phyloP scores from a whole-genome alignment of 2,113 vertebrate genomes.

The Tyrannus savana region DNA sequence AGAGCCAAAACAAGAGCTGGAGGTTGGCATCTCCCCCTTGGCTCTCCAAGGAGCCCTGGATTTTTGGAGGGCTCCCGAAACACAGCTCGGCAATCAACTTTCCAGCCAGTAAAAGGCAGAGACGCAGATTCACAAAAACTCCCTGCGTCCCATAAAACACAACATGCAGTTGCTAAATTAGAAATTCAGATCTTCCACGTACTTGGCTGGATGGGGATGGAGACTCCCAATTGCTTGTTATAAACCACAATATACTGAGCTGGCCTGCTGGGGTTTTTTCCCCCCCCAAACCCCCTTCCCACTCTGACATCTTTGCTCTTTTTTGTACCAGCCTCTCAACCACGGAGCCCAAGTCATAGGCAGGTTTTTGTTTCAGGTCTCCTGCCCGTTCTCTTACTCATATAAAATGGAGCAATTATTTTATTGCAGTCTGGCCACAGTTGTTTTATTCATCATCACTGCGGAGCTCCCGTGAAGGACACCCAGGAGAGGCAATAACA shows the following conservation, averaged over 20 bases:
- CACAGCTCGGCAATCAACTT: background rate
- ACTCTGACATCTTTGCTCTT: background rate
- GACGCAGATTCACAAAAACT: background rate
- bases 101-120: slow-evolving; percentile 3
- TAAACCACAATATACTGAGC: slow-evolving; percentile 9
- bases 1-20: background rate
- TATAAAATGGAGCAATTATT: slow-evolving; percentile 68
- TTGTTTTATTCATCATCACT: slow-evolving; percentile 75
- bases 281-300: background rate
- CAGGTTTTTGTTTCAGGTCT: slow-evolving; percentile 42
- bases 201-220: background rate
- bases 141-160: background rate
- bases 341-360: background rate
- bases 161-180: background rate
- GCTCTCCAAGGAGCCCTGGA: background rate
- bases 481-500: slow-evolving; percentile 71
- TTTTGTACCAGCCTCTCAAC: background rate
- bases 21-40: background rate
- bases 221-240: slow-evolving; percentile 23
- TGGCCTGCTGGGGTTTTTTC: background rate
- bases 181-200: slow-evolving; percentile 37
- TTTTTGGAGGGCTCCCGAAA: background rate
- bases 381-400: slow-evolving; percentile 55
- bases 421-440: slow-evolving; percentile 66
- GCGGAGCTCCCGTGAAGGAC: slow-evolving; percentile 37